These are phyloP conservation scores for Menura novaehollandiae DNA, from an alignment of 2,113 vertebrate species.

Conservation along the genomic window DNA sequence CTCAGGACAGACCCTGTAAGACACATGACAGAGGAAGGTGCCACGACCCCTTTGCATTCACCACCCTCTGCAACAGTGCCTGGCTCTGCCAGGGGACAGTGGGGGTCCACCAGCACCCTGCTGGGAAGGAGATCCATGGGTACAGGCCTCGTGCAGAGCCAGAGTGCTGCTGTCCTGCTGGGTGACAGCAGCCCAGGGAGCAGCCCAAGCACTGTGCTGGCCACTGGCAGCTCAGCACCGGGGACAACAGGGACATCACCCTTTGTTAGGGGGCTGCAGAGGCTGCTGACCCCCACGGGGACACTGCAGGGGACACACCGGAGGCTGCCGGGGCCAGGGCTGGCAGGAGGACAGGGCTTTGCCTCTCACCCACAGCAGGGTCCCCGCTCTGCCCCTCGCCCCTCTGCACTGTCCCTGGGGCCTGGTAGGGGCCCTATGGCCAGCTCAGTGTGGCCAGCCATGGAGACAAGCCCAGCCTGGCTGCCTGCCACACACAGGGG, in stretches of 20 bases:
- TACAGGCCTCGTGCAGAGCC: not conserved
- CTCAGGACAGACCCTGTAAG: not conserved
- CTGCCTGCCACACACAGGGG: not conserved
- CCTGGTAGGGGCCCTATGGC: not conserved
- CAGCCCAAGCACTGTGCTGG: fast-evolving
- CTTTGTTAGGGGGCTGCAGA: not conserved
- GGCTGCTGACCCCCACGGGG: not conserved
- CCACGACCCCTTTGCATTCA: fast-evolving
- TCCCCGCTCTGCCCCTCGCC: not conserved
- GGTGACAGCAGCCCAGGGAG: not conserved
- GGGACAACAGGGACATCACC: fast-evolving
- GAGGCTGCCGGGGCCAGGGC: not conserved
- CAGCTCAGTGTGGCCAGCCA: not conserved
- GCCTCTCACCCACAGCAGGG: not conserved
- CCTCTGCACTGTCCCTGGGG: not conserved
- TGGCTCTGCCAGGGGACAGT: not conserved
- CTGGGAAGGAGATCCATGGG: not conserved
- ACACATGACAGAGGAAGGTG: fast-evolving
- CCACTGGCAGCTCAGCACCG: fast-evolving
- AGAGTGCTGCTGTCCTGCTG: fast-evolving
- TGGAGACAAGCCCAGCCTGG: fast-evolving
- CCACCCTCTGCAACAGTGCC: fast-evolving
- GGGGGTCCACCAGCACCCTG: not conserved
- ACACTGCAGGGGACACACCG: not conserved
- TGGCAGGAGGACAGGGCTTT: not conserved